These are phyloP conservation scores for human (Homo sapiens) DNA, from an alignment of 2,113 vertebrate species.

Conservation along the genomic window DNA sequence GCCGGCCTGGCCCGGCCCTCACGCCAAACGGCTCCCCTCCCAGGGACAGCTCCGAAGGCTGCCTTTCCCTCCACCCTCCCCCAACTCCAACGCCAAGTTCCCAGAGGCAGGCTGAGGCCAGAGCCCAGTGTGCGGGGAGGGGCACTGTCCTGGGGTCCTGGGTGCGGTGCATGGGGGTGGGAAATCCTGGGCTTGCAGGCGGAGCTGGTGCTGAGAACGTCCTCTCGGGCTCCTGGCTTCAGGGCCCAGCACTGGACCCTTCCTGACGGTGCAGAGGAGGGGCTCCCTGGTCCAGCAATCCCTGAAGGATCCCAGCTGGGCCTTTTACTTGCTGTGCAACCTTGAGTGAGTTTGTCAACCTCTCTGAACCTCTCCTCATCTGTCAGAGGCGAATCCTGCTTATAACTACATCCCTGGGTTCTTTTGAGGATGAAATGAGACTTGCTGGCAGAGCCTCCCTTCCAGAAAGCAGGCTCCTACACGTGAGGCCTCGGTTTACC, in stretches of 20 bases:
- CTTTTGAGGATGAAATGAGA: background rate
- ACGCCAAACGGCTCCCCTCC: constrained; percentile 69
- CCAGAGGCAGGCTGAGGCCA: background rate
- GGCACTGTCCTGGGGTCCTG: background rate
- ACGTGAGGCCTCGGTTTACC: background rate
- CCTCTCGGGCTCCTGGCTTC: background rate
- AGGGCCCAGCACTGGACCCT: background rate
- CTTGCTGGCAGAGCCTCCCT: background rate
- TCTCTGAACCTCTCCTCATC: background rate
- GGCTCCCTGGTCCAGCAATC: too few relatives aligned
- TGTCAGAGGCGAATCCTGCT: background rate
- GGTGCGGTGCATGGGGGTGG: rapidly evolving
- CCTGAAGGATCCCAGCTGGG: background rate
- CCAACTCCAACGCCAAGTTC: constrained; percentile 25
- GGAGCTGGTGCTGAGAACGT: background rate
- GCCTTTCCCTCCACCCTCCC: constrained; percentile 13
- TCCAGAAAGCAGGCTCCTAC: background rate
- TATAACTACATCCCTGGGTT: background rate
- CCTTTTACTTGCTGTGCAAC: constrained; percentile 19
- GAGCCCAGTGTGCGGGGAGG: background rate
- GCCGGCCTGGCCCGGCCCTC: constrained; percentile 66
- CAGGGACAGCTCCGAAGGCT: constrained; percentile 41
- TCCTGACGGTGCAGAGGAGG: background rate
- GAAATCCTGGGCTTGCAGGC: background rate
- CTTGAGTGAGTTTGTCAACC: background rate